Evolutionary conservation across 2,797 vertebrate species (phyloP).

Genomic region (Coracias cyanogaster): DNA sequence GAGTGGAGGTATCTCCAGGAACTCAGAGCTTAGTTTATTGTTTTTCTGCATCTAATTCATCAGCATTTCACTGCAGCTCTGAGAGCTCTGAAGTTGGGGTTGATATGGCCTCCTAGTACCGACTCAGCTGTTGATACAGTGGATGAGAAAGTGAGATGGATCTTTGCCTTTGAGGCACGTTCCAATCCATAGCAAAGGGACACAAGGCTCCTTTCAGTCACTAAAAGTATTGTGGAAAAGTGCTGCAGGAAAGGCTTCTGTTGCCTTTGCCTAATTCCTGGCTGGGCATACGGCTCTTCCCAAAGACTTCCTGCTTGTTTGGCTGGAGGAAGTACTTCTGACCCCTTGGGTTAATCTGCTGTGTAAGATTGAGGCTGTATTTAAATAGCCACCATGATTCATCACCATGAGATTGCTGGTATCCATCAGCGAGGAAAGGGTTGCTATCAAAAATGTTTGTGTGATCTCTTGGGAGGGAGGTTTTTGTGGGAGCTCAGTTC

Average conservation of each 20-base stretch:
- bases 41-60: neutral
- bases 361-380: neutral
- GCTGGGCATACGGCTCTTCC: neutral
- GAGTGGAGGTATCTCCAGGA: neutral
- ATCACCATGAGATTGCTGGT: neutral
- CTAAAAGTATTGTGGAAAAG: neutral
- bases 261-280: neutral
- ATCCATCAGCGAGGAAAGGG: neutral
- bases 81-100: neutral
- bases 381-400: neutral
- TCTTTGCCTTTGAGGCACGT: neutral
- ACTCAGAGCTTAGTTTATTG: neutral
- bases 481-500: neutral
- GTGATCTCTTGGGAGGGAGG: neutral
- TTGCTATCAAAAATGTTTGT: neutral
- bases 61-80: neutral
- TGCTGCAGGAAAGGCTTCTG: neutral
- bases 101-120: neutral
- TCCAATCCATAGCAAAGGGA: neutral
- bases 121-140: neutral
- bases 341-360: neutral
- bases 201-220: neutral
- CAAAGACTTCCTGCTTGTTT: neutral
- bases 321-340: neutral
- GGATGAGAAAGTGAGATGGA: neutral